Conservation (phyloP, 2,888 invertebrate genomes). For the Trichacis sp. region DNA sequence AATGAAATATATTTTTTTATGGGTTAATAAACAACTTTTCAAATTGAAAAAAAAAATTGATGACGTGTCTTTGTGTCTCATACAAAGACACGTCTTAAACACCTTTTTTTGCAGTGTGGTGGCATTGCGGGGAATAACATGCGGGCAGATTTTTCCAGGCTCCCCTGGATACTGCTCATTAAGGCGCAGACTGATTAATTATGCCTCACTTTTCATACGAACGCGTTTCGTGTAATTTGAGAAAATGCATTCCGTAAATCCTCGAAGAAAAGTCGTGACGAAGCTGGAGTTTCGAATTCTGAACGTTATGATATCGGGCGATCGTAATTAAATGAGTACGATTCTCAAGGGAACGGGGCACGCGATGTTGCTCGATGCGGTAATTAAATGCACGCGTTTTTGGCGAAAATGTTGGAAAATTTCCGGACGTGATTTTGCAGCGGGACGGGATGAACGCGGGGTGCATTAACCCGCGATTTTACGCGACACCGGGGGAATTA, state of each 20-base stretch:
- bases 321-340: slow-evolving; percentile 40
- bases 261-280: not conserved
- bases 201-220: too few relatives aligned
- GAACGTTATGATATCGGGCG: slow-evolving; percentile 30
- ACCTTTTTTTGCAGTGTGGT: too few relatives aligned
- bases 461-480: slow-evolving; percentile 44
- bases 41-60: too few relatives aligned
- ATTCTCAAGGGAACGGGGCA: slow-evolving; percentile 35
- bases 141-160: not conserved
- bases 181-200: slow-evolving; percentile 1
- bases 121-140: too few relatives aligned
- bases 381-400: not conserved
- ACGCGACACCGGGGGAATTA: slow-evolving; percentile 38
- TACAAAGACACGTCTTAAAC: too few relatives aligned
- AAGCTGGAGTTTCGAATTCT: slow-evolving; percentile 22
- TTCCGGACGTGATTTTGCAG: too few relatives aligned
- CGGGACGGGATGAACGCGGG: slow-evolving; percentile 32
- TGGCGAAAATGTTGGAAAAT: too few relatives aligned
- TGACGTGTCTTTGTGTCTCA: too few relatives aligned
- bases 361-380: slow-evolving; percentile 32
- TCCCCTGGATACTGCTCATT: not conserved
- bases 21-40: too few relatives aligned
- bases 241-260: not conserved
- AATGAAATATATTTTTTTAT: too few relatives aligned
- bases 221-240: not conserved